Evolutionary conservation across 2,888 invertebrate genomes (phyloP).

Genomic region (Cheilosia urbana): DNA sequence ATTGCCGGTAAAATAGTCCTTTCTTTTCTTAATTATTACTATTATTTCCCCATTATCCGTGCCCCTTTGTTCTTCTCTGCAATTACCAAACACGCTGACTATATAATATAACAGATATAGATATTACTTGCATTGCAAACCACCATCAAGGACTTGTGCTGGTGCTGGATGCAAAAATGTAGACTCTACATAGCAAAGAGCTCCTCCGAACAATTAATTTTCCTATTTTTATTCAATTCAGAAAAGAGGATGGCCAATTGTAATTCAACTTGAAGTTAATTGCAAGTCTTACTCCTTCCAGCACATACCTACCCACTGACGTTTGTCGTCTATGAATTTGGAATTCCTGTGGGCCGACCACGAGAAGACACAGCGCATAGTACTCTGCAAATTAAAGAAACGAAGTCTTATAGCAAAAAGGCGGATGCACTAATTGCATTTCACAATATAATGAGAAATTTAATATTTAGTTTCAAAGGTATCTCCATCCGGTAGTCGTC

Average conservation of each 20-base stretch:
- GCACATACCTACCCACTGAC: slow-evolving; percentile 1
- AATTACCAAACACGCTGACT: slow-evolving; percentile 33
- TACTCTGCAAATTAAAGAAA: background rate
- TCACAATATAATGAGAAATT: slow-evolving; percentile 32
- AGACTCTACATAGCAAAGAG: slow-evolving; percentile 35
- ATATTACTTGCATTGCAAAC: slow-evolving; percentile 6
- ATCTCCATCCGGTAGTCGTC: background rate
- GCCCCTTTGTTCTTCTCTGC: slow-evolving; percentile 9
- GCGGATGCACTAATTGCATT: slow-evolving; percentile 53
- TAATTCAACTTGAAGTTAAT: slow-evolving; percentile 66
- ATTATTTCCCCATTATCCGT: slow-evolving; percentile 44
- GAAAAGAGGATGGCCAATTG: slow-evolving; percentile 51
- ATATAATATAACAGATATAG: slow-evolving; percentile 2
- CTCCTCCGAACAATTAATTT: slow-evolving; percentile 53
- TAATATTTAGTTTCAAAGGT: slow-evolving; percentile 35
- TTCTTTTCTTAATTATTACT: slow-evolving; percentile 41
- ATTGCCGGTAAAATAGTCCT: slow-evolving; percentile 33
- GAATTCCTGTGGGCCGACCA: slow-evolving; percentile 18
- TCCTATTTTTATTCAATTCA: slow-evolving; percentile 57
- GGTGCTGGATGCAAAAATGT: slow-evolving; percentile 3
- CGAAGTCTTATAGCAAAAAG: slow-evolving; percentile 21
- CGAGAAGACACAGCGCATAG: background rate
- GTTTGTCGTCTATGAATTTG: slow-evolving; percentile 24
- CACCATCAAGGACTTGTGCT: slow-evolving; percentile 3
- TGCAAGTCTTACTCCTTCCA: slow-evolving; percentile 55